Base-by-base conservation (phyloP, 2,888 invertebrate species). In the Mythimna ferrago region DNA sequence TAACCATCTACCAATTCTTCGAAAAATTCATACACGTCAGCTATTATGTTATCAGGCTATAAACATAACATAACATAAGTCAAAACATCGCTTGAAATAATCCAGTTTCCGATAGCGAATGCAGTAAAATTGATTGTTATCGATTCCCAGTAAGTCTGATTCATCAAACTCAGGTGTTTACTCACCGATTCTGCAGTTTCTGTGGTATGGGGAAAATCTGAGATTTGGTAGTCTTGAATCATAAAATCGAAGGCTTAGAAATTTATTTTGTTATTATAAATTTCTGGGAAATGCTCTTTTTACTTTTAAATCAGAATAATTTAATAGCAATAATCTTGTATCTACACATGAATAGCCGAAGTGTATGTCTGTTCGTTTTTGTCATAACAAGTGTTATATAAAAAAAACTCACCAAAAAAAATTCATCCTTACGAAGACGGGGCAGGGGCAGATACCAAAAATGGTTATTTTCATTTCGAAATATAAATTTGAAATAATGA, bases 111-210 rank as follows among this genome's bases (percentile, higher is more conserved):
- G 85, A 83, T 83, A 85, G 70, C 73, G 57, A 71, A 73, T 66
- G 87, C 89, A 89, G 88, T 90, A 72, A 83, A 78, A 87, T 87
- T 81, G 84, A 89, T 89, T 64, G 85, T 82, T 88, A 90, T 90
- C 87, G 89, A 68, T 91, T 89, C 89, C 5, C 86, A 81, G 76
- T 73, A 66, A 57, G 19, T 54, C 62, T 90, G 90, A 90, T 67
- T 90, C 90, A 89, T 71, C 54, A 73, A 60, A 61, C 48, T 71
- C 80, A 77, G 78, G 71, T 75, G 69, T 84, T 87, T 85, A 88
- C 74, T 87, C 87, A 84, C 73, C 38, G 44, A 69, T 73, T 66
- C 68, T 41, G 68, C 62, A 57, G 21, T 67, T 88, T 84, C 67
- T 79, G 56, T 64, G 78, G 70, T 77, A 81, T 66, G 69, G 65